Evolutionary conservation across 2,113 vertebrate species (phyloP).

Genomic region (Gymnocephalus cernua): DNA sequence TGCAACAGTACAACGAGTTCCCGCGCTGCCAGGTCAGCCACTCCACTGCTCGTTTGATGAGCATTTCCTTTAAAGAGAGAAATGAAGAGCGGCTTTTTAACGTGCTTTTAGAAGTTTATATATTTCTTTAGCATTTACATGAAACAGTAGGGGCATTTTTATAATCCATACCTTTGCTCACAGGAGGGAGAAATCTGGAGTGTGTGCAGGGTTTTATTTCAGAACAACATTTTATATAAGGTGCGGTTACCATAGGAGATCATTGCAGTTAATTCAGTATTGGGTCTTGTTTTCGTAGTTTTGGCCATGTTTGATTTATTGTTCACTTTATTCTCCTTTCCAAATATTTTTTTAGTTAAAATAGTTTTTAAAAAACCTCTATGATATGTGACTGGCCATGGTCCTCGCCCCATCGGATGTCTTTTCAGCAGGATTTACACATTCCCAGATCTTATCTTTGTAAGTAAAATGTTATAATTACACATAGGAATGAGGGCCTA

Average conservation of each 20-base stretch:
- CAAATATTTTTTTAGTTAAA: too few relatives aligned
- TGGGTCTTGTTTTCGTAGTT: not conserved
- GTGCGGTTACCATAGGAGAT: not conserved
- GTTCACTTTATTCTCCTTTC: too few relatives aligned
- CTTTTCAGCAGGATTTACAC: not conserved
- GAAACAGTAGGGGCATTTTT: not conserved
- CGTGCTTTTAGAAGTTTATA: too few relatives aligned
- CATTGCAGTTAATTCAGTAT: not conserved
- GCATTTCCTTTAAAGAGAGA: not conserved
- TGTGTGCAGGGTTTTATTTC: not conserved
- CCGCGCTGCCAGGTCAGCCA: conserved; percentile 79
- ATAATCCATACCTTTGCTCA: not conserved
- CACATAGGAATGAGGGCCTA: not conserved
- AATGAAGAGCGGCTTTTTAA: not conserved
- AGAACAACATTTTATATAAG: not conserved
- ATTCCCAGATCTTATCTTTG: not conserved
- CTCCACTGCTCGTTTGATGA: not conserved
- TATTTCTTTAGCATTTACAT: not conserved
- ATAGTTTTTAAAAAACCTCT: too few relatives aligned
- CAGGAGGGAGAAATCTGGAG: not conserved
- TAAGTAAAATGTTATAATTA: not conserved
- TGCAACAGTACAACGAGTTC: conserved; percentile 79
- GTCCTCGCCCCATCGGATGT: not conserved
- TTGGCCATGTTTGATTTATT: not conserved
- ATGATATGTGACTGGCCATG: too few relatives aligned